A percentile compares a stretch with the other conserved stretches of the same genome.
Evolutionary conservation across 2,888 invertebrate species (phyloP).

Genomic region (Apoda limacodes): DNA sequence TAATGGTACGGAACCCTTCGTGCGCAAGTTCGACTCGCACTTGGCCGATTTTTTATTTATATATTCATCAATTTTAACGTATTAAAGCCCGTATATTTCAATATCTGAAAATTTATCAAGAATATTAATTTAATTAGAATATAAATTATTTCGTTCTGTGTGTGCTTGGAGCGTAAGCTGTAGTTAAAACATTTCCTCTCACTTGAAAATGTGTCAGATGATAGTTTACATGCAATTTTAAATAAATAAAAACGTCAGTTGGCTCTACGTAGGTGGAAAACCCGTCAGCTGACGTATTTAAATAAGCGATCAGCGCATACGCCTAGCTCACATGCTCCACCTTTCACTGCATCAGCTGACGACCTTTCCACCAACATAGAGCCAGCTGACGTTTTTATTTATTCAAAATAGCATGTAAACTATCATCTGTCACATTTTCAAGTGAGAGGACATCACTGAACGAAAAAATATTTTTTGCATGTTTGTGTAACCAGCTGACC

Average conservation of each 20-base stretch:
- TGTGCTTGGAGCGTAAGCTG: neutral
- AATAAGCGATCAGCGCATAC: neutral
- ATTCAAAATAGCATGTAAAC: neutral
- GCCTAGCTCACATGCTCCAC: neutral
- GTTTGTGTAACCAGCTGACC: neutral
- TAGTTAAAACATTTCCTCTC: neutral
- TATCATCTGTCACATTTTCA: conserved; percentile 1
- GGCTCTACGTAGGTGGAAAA: neutral
- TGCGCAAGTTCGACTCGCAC: too few species aligned
- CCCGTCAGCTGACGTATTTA: neutral
- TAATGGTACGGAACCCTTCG: too few species aligned
- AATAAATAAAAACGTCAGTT: neutral
- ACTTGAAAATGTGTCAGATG: neutral
- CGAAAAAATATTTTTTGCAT: neutral
- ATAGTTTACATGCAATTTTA: neutral
- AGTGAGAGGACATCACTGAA: conserved; percentile 2
- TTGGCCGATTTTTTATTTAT: too few species aligned
- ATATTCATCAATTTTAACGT: neutral
- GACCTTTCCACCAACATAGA: neutral
- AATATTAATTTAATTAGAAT: too few species aligned
- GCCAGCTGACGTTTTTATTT: neutral
- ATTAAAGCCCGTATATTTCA: neutral
- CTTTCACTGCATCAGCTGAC: neutral
- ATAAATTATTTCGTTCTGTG: too few species aligned
- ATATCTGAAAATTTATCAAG: neutral